A percentile compares a stretch with the other conserved stretches of the same genome.
phyloP scores from a whole-genome alignment of 2,888 invertebrate species.

The Cataglyphis cursor region DNA sequence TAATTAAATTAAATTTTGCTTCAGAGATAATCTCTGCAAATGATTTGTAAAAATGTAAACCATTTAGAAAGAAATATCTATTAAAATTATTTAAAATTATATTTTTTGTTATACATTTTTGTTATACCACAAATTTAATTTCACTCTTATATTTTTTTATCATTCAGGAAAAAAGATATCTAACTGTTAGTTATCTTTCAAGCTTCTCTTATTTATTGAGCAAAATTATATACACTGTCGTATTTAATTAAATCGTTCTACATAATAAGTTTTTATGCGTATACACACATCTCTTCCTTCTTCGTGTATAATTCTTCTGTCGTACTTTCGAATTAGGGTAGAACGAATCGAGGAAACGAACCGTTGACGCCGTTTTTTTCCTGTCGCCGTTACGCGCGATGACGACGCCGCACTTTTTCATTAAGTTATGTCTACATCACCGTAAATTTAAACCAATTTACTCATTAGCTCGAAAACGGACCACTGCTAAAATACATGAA shows the following conservation, averaged over 20 bases:
- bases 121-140: neutral
- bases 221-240: neutral
- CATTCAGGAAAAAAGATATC: neutral
- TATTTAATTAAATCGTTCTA: constrained; percentile 11
- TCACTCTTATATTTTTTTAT: neutral
- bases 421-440: constrained; percentile 52
- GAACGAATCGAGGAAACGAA: constrained; percentile 77
- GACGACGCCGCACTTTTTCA: constrained; percentile 62
- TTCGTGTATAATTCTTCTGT: constrained; percentile 52
- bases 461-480: constrained; percentile 50
- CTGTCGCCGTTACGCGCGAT: constrained; percentile 73
- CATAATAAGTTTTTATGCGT: neutral
- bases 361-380: constrained; percentile 74
- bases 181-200: neutral
- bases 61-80: neutral
- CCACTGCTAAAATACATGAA: constrained; percentile 5
- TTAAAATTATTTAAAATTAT: neutral
- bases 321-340: constrained; percentile 73
- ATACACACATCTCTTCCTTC: constrained; percentile 2
- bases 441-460: constrained; percentile 77
- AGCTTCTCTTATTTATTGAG: neutral
- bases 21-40: neutral
- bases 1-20: neutral
- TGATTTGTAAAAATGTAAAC: neutral
- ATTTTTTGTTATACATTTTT: neutral